Evolutionary conservation across 2,888 invertebrate genomes (phyloP).

Genomic region (Drosophila acutilabella): DNA sequence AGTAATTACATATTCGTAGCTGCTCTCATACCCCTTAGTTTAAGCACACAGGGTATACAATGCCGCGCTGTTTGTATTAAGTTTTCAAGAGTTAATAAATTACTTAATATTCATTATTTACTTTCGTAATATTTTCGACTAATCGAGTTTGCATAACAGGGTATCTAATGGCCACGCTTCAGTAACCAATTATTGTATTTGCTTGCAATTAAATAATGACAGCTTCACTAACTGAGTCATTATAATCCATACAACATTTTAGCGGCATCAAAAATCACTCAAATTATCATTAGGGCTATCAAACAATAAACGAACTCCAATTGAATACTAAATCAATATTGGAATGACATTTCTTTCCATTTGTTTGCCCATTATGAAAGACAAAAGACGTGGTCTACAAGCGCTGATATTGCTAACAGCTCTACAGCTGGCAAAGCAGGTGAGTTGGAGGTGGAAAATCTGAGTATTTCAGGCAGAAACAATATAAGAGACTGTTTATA

Average conservation of each 20-base stretch:
- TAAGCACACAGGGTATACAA: too few relatives aligned
- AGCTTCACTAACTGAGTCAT: slow-evolving; percentile 35
- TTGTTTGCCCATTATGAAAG: slow-evolving; percentile 40
- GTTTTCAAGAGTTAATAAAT: too few relatives aligned
- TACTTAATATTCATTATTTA: too few relatives aligned
- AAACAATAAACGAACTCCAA: neutral
- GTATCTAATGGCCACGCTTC: neutral
- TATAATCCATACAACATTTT: slow-evolving; percentile 7
- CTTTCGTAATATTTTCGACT: too few relatives aligned
- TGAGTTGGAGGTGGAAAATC: slow-evolving; percentile 16
- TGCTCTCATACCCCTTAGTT: neutral
- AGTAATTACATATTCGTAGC: slow-evolving; percentile 22
- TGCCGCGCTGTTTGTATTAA: too few relatives aligned
- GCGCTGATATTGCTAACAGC: slow-evolving; percentile 41
- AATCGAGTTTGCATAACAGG: neutral
- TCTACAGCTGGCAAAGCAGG: slow-evolving; percentile 57
- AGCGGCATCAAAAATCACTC: slow-evolving; percentile 54
- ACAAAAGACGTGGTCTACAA: slow-evolving; percentile 40
- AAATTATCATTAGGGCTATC: slow-evolving; percentile 53
- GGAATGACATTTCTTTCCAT: slow-evolving; percentile 9
- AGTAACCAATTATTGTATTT: neutral
- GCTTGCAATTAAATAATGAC: slow-evolving; percentile 25
- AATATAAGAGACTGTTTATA: too few relatives aligned
- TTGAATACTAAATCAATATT: slow-evolving; percentile 12
- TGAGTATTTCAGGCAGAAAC: too few relatives aligned